Evolutionary conservation across 1,140 invertebrate genomes (phyloP), one percentile per base, ranked within the genome.

Genomic region (Drosophila quadrilineata): DNA sequence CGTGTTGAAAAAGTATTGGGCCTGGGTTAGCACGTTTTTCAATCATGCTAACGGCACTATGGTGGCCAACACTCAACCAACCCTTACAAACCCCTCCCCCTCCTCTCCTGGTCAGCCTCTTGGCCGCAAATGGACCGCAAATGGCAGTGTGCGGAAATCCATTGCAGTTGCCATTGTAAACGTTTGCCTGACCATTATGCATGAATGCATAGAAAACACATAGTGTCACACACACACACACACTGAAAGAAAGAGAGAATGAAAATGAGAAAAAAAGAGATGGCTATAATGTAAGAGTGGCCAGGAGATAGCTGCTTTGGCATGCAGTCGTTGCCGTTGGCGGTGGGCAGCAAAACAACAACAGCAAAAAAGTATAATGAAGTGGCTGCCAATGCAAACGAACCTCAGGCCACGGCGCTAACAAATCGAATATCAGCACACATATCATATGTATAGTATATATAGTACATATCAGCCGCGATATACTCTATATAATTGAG

Each of bases 171-270:
- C 77, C 45, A 77, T 84, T 82, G 77, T 80, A 82, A 82, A 84
- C 79, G 77, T 84, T 84, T 82, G 77, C 69, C 73, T 45, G 63
- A 62, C 77, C 77, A 82, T 82, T 82, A 77, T 84, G 77, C 79
- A 84, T 84, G 73, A 82, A 70, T 77, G 77, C 73, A 84, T 82
- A 67, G 77, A 84, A 45, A 84, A 72, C 76, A 76, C 62, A 12
- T 50, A 43, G 31, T 56, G 52, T 48, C 60, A 49, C 56, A 59
- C 40, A 36, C 46, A 65, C 29, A 43, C 24, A 10, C 1, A 12
- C 19, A 48, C 50, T 14, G 14, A 35, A 28, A 50, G 29, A 17
- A 1, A 33, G 16, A 40, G 6, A 36, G n/a, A n/a, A n/a, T n/a
- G n/a, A n/a, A n/a, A n/a, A n/a, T n/a, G n/a, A n/a, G n/a, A n/a